Base-by-base conservation (phyloP, 2,113 vertebrate genomes). In the Alligator sinensis region DNA sequence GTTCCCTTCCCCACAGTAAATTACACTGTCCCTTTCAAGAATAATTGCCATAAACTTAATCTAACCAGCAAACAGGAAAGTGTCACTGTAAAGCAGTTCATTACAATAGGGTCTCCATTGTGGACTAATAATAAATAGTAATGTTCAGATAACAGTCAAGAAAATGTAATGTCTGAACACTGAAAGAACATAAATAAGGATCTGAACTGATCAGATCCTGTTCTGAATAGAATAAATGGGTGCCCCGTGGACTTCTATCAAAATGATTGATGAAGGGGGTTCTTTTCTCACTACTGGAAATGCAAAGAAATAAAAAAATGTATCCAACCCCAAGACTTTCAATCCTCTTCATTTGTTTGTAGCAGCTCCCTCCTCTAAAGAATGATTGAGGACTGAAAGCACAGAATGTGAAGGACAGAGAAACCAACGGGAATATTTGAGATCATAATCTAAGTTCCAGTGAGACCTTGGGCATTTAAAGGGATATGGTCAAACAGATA, bases 261-360 rank as follows among this genome's bases (percentile, higher is more conserved):
- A 75, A 84, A 82, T 96, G 96, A 97, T 96, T 91, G 93, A 97
- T 96, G 95, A 94, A 25, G 47, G 78, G 27, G 66, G 95, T 97
- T 94, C 87, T 93, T 92, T 92, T 95, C 78, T 88, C 93, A 95
- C 97, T 97, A 62, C 86, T 81, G 87, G 91, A 96, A 97, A 95
- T 92, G 84, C 92, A 96, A 83, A 95, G 90, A 91, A 94, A 90
- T 96, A 96, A 96, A 97, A 97, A 96, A 94, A 92, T 58, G 9
- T 81, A 80, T 80, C 77, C 83, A 91, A 28, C 61, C 54, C 47
- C 28, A 59, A 91, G 80, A 85, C 22, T 97, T 96, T 63, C 89
- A 95, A 1, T 94, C 78, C 82, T 85, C 7, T 89, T 66, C n/a
- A 16, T 89, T 70, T 63, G 62, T 94, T 92, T 59, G 84, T 34